Percentiles rank a stretch among this genome's conserved stretches.
phyloP scores from a whole-genome alignment of 2,888 invertebrate species.

The Unio pictorum region DNA sequence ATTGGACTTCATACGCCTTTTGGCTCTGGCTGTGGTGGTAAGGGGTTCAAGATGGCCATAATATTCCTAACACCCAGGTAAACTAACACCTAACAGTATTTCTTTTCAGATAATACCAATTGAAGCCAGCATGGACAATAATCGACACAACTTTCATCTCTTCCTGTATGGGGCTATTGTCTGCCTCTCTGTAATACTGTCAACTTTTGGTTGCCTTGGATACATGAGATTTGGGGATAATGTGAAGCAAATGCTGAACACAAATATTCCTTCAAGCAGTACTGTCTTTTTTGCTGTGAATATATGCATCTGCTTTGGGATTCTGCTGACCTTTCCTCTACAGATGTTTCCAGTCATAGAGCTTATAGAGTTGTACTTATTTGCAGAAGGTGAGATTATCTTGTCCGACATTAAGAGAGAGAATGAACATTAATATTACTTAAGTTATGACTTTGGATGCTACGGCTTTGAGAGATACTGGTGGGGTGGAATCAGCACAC shows the following conservation, averaged over 20 bases:
- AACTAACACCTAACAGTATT: not conserved
- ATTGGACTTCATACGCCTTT: not conserved
- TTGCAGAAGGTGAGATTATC: constrained; percentile 46
- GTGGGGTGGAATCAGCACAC: no score
- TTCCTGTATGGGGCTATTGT: constrained; percentile 62
- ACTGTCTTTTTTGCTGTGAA: constrained; percentile 55
- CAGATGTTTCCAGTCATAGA: constrained; percentile 67
- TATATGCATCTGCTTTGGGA: constrained; percentile 61
- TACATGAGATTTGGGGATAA: constrained; percentile 61
- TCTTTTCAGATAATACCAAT: constrained; percentile 67
- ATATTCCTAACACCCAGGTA: not conserved
- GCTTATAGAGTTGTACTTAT: constrained; percentile 58
- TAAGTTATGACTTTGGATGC: no score
- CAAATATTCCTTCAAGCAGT: constrained; percentile 50
- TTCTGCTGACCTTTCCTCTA: constrained; percentile 67
- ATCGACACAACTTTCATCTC: constrained; percentile 59
- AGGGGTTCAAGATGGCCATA: no score
- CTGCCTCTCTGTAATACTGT: constrained; percentile 51
- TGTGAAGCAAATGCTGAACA: constrained; percentile 66
- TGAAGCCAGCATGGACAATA: constrained; percentile 70
- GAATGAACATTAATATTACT: no score
- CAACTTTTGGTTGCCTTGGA: constrained; percentile 62
- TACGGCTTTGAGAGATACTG: no score
- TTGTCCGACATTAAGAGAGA: no score
- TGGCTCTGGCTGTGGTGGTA: not conserved